phyloP scores from a whole-genome alignment of 1,140 invertebrate genomes.

The Neodiprion lecontei region DNA sequence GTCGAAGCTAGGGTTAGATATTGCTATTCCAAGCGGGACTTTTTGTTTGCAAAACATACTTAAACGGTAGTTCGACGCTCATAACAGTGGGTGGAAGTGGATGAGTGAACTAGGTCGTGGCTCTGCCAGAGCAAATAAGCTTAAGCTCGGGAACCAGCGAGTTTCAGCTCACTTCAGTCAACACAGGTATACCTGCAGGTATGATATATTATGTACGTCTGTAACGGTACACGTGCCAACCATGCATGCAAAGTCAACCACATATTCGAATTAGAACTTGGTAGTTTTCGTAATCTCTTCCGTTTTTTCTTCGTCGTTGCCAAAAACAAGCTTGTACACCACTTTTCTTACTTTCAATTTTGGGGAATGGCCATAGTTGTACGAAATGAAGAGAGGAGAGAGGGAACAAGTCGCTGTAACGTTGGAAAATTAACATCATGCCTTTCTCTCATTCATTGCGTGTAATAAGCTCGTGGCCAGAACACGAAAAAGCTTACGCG shows the following conservation, averaged over 20 bases:
- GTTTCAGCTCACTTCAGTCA: neutral
- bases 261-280: neutral
- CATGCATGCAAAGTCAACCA: neutral
- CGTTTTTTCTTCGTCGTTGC: too few species aligned
- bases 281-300: too few species aligned
- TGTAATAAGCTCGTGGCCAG: too few species aligned
- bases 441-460: too few species aligned
- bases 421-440: too few species aligned
- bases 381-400: slow-evolving; percentile 23
- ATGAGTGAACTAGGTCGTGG: slow-evolving; percentile 13
- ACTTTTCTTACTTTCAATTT: slow-evolving; percentile 25
- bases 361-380: slow-evolving; percentile 20
- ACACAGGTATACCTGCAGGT: neutral
- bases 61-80: slow-evolving; percentile 11
- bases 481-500: too few species aligned
- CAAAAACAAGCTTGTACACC: neutral
- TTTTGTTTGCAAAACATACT: slow-evolving; percentile 1
- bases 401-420: slow-evolving; percentile 21
- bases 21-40: neutral
- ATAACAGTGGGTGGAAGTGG: slow-evolving; percentile 17
- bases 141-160: slow-evolving; percentile 7
- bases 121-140: slow-evolving; percentile 15
- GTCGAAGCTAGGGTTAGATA: too few species aligned
- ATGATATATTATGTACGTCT: too few species aligned
- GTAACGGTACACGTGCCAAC: too few species aligned